Percentiles rank a stretch among this genome's conserved stretches.
phyloP scores from a whole-genome alignment of 2,797 vertebrate genomes.

The Yasuhikotakia modesta region DNA sequence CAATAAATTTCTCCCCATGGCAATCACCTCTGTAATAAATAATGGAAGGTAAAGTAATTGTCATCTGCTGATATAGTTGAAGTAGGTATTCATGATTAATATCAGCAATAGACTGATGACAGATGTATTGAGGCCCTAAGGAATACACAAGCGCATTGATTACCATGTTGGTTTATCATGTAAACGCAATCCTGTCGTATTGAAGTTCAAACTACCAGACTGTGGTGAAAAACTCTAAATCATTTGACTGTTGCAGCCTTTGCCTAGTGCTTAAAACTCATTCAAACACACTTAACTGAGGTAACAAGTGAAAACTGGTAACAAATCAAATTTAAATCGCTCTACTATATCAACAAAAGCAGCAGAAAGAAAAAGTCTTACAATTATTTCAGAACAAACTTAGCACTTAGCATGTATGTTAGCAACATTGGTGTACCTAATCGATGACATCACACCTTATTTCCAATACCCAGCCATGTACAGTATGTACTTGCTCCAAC shows the following conservation, averaged over 20 bases:
- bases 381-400: background rate
- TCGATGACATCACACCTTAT: constrained; percentile 19
- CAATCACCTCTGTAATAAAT: constrained; percentile 30
- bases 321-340: background rate
- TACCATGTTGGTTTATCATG: constrained; percentile 16
- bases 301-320: too few species aligned
- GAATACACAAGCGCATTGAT: constrained; percentile 35
- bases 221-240: constrained; percentile 16
- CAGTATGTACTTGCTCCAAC: constrained; percentile 41
- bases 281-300: background rate
- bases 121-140: constrained; percentile 7
- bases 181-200: constrained; percentile 19
- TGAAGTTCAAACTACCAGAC: constrained; percentile 9
- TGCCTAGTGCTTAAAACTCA: background rate
- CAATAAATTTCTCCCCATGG: constrained; percentile 17
- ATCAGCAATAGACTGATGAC: constrained; percentile 13
- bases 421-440: background rate
- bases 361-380: background rate
- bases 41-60: constrained; percentile 20
- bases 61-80: constrained; percentile 18
- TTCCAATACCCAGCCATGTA: constrained; percentile 37
- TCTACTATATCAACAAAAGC: background rate
- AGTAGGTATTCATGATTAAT: constrained; percentile 25
- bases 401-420: background rate
- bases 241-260: background rate